phyloP scores from a whole-genome alignment of 2,113 vertebrate genomes.

The Leucopternis melanops region DNA sequence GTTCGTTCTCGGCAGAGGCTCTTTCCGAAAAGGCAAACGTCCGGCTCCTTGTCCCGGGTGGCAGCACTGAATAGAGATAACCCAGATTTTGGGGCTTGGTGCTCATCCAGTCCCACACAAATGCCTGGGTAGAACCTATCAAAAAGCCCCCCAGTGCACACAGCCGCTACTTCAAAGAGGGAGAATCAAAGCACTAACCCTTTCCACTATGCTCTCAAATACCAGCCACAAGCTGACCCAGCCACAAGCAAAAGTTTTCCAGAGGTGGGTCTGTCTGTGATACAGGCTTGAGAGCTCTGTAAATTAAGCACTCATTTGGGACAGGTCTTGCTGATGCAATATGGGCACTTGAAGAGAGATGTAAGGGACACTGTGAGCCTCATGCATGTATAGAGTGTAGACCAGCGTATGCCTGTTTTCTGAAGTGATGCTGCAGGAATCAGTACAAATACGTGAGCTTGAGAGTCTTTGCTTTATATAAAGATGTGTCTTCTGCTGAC shows the following conservation, averaged over 20 bases:
- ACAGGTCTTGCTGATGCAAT: background rate
- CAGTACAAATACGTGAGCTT: background rate
- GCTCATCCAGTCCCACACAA: background rate
- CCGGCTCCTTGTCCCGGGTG: too few species aligned
- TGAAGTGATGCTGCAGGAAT: background rate
- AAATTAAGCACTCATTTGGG: background rate
- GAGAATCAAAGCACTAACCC: background rate
- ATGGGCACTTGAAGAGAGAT: background rate
- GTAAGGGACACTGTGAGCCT: background rate
- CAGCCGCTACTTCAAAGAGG: background rate
- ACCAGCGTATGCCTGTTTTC: background rate
- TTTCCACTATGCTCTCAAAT: background rate
- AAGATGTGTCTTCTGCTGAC: background rate
- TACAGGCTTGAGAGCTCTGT: background rate
- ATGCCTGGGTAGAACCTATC: background rate
- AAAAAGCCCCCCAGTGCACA: background rate
- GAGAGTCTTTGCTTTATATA: background rate
- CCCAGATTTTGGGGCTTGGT: background rate
- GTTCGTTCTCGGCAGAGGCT: too few species aligned
- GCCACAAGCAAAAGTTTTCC: background rate
- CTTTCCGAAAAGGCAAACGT: too few species aligned
- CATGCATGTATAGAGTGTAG: background rate
- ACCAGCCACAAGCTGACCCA: background rate
- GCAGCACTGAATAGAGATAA: background rate
- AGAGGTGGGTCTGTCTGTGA: background rate